phyloP scores from a whole-genome alignment of 2,113 vertebrate genomes.

The Heterotis niloticus region DNA sequence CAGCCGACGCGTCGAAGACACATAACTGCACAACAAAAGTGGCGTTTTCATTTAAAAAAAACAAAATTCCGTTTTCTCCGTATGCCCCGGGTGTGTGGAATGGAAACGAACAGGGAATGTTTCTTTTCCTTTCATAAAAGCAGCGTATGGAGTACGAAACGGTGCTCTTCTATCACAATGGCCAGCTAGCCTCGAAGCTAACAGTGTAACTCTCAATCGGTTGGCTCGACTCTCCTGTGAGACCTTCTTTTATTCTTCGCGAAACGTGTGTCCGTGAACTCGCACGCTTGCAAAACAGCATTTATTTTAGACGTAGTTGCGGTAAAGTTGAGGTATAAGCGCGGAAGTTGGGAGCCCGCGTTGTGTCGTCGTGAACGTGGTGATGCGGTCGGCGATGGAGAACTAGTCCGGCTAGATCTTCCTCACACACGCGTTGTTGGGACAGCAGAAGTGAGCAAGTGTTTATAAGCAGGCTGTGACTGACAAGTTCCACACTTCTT shows the following conservation, averaged over 20 bases:
- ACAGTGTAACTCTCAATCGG: background rate
- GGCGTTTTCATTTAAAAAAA: background rate
- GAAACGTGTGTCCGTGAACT: slow-evolving; percentile 4
- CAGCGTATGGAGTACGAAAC: background rate
- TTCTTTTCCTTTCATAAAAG: background rate
- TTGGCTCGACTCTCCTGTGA: background rate
- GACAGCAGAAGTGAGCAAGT: background rate
- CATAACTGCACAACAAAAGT: background rate
- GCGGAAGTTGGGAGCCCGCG: background rate
- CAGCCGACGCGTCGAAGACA: background rate
- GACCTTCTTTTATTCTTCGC: slow-evolving; percentile 2
- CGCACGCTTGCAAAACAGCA: background rate
- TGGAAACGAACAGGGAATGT: background rate
- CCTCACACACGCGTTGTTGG: background rate
- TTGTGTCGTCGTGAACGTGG: background rate
- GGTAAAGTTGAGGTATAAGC: background rate
- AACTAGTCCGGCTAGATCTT: too few relatives aligned
- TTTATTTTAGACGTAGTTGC: background rate
- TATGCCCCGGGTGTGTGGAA: too few relatives aligned
- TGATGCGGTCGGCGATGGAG: background rate
- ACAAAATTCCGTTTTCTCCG: background rate
- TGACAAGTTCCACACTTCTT: slow-evolving; percentile 17
- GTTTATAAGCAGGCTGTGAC: background rate
- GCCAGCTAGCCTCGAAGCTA: slow-evolving; percentile 14
- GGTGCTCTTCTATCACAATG: slow-evolving; percentile 1